Evolutionary conservation across 2,888 invertebrate genomes (phyloP).

Genomic region (Mythimna loreyi): DNA sequence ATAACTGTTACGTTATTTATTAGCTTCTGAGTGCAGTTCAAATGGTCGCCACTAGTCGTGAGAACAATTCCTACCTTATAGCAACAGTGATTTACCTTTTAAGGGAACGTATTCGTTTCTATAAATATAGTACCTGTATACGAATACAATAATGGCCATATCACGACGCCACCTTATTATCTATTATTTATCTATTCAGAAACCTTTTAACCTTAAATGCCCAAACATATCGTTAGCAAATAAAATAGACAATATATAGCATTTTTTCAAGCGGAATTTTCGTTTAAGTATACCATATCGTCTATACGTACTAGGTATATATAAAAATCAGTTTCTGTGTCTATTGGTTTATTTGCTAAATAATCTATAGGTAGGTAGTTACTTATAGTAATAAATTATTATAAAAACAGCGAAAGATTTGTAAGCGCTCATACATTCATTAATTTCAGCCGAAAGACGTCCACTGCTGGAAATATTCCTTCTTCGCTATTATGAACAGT

Average conservation of each 20-base stretch:
- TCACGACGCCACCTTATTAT: neutral
- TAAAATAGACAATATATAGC: constrained; percentile 48
- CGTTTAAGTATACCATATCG: constrained; percentile 23
- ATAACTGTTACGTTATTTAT: constrained; percentile 35
- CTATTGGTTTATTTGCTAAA: too few species aligned
- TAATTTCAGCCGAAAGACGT: too few species aligned
- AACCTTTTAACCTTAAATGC: constrained; percentile 6
- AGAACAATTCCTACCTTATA: constrained; percentile 34
- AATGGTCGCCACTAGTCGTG: constrained; percentile 39
- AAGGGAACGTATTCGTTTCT: constrained; percentile 12
- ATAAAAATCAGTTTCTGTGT: too few species aligned
- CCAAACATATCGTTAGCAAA: constrained; percentile 30
- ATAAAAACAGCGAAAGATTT: too few species aligned
- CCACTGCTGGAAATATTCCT: too few species aligned
- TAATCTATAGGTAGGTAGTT: too few species aligned
- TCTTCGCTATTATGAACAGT: too few species aligned
- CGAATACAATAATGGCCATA: constrained; percentile 10
- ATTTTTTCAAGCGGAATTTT: constrained; percentile 41
- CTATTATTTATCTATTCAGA: constrained; percentile 18
- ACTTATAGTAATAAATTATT: too few species aligned
- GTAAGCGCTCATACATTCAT: too few species aligned
- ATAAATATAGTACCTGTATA: neutral
- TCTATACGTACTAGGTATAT: neutral
- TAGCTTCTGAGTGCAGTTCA: constrained; percentile 34
- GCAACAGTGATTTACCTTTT: constrained; percentile 30